Evolutionary conservation across 2,888 invertebrate species (phyloP).

Genomic region (Drosophila formosana): DNA sequence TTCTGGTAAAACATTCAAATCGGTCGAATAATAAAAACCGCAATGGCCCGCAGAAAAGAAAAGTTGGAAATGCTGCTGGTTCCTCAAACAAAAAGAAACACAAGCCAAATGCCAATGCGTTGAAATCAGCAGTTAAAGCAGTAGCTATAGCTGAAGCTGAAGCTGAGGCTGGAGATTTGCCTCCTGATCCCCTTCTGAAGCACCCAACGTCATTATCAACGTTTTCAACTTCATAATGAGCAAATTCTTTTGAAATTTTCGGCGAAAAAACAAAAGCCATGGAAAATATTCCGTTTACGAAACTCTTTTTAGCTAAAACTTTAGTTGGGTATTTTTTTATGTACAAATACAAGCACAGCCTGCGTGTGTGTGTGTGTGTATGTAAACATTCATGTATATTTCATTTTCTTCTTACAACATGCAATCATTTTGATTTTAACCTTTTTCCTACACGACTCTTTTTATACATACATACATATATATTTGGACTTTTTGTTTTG

Average conservation of each 20-base stretch:
- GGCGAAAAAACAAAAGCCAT: conserved; percentile 1
- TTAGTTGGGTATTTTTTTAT: conserved; percentile 30
- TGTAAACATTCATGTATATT: conserved; percentile 17
- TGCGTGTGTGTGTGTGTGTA: background rate
- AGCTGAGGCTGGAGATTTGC: background rate
- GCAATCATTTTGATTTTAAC: conserved; percentile 55
- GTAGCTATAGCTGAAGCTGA: background rate
- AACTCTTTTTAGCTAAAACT: conserved; percentile 49
- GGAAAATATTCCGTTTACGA: conserved; percentile 31
- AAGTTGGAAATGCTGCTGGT: conserved; percentile 39
- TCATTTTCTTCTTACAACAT: conserved; percentile 48
- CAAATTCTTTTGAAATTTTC: conserved; percentile 48
- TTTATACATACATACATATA: conserved; percentile 5
- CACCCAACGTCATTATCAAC: conserved; percentile 1
- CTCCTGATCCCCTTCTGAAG: background rate
- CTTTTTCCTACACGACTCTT: conserved; percentile 69
- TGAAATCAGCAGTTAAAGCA: conserved; percentile 24
- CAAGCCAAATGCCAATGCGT: conserved; percentile 39
- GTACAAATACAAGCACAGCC: background rate
- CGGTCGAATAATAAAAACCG: conserved; percentile 20
- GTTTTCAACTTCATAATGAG: conserved; percentile 18
- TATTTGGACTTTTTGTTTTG: conserved; percentile 65
- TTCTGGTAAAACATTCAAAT: background rate
- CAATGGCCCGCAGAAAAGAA: conserved; percentile 44
- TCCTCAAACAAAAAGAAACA: conserved; percentile 2